Evolutionary conservation across 2,113 vertebrate genomes (phyloP).

Genomic region (Zosterops lateralis): DNA sequence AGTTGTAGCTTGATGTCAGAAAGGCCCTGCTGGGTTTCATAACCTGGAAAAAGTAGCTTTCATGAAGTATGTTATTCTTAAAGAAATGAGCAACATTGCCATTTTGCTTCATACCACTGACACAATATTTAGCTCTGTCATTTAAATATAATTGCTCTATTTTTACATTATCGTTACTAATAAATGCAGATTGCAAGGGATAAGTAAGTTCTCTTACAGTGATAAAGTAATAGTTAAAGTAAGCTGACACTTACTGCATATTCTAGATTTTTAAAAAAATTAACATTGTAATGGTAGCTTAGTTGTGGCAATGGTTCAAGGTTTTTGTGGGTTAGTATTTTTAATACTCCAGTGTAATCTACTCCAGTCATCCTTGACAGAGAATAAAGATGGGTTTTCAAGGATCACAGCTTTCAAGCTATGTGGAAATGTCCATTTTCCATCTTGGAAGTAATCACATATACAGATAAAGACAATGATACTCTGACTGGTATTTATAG

Average conservation of each 20-base stretch:
- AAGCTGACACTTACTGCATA: not conserved
- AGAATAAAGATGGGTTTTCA: constrained; percentile 37
- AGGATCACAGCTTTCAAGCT: constrained; percentile 33
- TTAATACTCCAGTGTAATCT: constrained; percentile 25
- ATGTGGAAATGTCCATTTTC: constrained; percentile 29
- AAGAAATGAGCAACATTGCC: constrained; percentile 59
- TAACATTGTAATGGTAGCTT: not conserved
- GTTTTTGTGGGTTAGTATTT: constrained; percentile 33
- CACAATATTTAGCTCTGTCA: constrained; percentile 77
- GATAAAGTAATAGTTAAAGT: constrained; percentile 9
- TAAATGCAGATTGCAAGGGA: constrained; percentile 60
- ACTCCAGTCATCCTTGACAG: constrained; percentile 21
- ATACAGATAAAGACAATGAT: not conserved
- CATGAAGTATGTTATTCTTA: constrained; percentile 57
- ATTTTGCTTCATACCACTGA: constrained; percentile 68
- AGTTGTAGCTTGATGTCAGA: constrained; percentile 69
- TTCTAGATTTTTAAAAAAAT: not conserved
- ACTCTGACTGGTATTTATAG: constrained; percentile 23
- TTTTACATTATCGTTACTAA: constrained; percentile 68
- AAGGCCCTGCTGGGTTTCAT: constrained; percentile 60
- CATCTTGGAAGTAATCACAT: not conserved
- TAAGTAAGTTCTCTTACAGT: constrained; percentile 25
- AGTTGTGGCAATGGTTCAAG: not conserved
- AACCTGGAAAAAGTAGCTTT: constrained; percentile 60
- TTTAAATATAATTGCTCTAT: constrained; percentile 68